A percentile compares a stretch with the other conserved stretches of the same genome.
phyloP scores from a whole-genome alignment of 2,797 vertebrate species.

The Chloroceryle amazona region DNA sequence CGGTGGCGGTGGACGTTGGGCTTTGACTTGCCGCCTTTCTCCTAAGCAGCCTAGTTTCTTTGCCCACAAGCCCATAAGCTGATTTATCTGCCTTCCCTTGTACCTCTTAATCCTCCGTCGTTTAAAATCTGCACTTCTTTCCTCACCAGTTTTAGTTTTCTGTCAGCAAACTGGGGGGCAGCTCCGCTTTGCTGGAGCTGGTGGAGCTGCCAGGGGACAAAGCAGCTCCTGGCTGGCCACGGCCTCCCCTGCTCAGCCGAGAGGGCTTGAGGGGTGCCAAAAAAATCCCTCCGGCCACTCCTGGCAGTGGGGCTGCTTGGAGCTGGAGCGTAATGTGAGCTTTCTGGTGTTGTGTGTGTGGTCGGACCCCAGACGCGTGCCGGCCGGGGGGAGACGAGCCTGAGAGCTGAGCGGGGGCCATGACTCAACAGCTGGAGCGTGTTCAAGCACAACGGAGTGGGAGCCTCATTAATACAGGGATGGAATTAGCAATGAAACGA shows the following conservation, averaged over 20 bases:
- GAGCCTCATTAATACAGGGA: background rate
- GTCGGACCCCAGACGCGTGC: slow-evolving; percentile 13
- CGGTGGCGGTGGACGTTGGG: rapidly evolving
- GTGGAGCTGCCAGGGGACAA: rapidly evolving
- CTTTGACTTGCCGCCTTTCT: slow-evolving; percentile 3
- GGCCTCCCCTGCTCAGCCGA: rapidly evolving
- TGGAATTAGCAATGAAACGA: background rate
- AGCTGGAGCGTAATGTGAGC: rapidly evolving
- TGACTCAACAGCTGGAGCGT: slow-evolving; percentile 49
- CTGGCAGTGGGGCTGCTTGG: background rate
- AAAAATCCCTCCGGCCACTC: background rate
- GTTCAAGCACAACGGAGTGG: background rate
- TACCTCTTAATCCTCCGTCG: background rate
- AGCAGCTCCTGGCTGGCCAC: rapidly evolving
- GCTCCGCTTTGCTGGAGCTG: background rate
- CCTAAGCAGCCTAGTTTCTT: slow-evolving; percentile 28
- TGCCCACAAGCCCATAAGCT: background rate
- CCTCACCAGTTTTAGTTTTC: background rate
- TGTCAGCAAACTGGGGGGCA: background rate
- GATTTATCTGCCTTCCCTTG: slow-evolving; percentile 17
- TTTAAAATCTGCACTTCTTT: background rate
- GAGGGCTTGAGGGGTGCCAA: rapidly evolving
- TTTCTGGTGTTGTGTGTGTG: background rate
- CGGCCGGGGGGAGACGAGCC: background rate
- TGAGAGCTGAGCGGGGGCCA: background rate